Evolutionary conservation across 2,113 vertebrate genomes (phyloP).

Genomic region (Nipponia nippon): DNA sequence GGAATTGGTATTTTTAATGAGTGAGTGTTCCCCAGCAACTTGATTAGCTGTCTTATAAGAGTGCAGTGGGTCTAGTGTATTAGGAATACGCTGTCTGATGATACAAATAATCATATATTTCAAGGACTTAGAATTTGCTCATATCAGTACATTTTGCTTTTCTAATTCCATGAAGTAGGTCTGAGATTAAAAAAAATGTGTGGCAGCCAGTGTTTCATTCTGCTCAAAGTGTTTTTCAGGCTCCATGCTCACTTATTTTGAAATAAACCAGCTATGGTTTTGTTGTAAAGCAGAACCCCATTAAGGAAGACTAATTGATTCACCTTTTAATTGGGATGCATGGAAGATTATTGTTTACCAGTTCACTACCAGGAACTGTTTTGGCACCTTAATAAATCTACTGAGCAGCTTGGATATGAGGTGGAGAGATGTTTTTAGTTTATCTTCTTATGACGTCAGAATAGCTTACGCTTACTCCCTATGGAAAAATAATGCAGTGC

Average conservation of each 20-base stretch:
- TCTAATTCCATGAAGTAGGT: neutral
- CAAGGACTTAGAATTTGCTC: neutral
- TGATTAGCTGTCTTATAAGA: neutral
- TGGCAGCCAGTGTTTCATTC: neutral
- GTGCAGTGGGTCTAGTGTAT: neutral
- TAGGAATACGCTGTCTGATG: neutral
- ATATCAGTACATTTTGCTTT: neutral
- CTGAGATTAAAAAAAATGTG: neutral
- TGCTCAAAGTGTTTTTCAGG: neutral
- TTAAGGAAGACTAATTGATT: slow-evolving; percentile 43
- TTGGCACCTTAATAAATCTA: neutral
- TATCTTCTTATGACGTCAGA: neutral
- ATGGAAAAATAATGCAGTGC: neutral
- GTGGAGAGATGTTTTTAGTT: neutral
- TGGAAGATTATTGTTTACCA: slow-evolving; percentile 20
- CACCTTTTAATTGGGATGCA: slow-evolving; percentile 26
- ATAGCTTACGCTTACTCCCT: neutral
- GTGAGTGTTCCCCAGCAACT: neutral
- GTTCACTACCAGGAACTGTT: neutral
- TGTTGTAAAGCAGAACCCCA: neutral
- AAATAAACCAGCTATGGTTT: slow-evolving; percentile 1
- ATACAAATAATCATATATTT: neutral
- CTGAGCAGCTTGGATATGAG: neutral
- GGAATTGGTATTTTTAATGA: neutral
- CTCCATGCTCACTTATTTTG: neutral